Evolutionary conservation across 2,797 vertebrate species (phyloP).

Genomic region (Lepus oiostolus): DNA sequence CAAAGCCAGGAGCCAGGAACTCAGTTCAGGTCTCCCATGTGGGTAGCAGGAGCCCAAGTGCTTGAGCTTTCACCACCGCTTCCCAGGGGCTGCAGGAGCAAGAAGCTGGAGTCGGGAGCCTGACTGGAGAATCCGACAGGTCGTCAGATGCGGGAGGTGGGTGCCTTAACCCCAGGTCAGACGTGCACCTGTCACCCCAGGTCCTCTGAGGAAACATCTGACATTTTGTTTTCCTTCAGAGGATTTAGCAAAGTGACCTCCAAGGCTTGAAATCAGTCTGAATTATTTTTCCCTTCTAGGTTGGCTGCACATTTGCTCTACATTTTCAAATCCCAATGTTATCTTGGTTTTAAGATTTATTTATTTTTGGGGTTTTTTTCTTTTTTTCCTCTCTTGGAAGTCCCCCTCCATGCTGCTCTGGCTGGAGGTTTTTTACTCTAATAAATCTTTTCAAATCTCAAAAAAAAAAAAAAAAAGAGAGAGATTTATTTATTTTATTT

Average conservation of each 20-base stretch:
- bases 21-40: too few species aligned
- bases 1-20: too few species aligned
- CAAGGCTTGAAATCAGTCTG: background rate
- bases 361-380: background rate
- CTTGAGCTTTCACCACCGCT: background rate
- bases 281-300: background rate
- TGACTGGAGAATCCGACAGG: too few species aligned
- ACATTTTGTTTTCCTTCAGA: background rate
- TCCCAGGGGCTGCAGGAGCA: background rate
- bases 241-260: background rate
- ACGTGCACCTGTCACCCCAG: background rate
- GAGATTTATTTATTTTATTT: too few species aligned
- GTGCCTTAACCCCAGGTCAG: background rate
- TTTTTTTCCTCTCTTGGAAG: background rate
- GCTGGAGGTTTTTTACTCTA: too few species aligned
- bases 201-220: background rate
- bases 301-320: background rate
- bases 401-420: too few species aligned
- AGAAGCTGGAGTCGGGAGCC: too few species aligned
- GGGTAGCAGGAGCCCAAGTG: too few species aligned
- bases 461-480: too few species aligned
- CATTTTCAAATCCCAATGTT: background rate
- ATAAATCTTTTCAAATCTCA: too few species aligned
- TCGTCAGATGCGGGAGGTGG: too few species aligned
- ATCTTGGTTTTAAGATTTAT: background rate